Base-by-base conservation (phyloP, 2,797 vertebrate genomes). In the Gallinago stenura region DNA sequence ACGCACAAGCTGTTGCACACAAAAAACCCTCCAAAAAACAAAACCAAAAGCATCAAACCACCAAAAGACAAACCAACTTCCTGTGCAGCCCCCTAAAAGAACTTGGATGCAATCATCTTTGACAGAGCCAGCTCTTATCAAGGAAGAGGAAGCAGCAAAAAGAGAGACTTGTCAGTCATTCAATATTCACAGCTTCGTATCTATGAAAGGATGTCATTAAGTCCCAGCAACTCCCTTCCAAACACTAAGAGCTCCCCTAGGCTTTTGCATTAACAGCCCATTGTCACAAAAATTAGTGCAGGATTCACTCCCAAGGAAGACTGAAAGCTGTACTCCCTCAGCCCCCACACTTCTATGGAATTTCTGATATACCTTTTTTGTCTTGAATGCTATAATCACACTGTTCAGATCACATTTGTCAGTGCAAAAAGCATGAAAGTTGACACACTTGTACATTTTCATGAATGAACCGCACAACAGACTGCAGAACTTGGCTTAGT, bases 311-410 rank as follows among this genome's bases (percentile, higher is more conserved):
- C 43, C 46, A 66, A 75, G 15, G 45, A 61, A 61, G 69, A 19
- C 1, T 25, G 35, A 70, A 71, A 41, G 19, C 41, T 39, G 35
- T 35, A 31, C 30, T 80, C 21, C 12, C 53, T 61, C 35, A 17
- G 9, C 17, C 17, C 7, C n/a, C 0, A 1, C 13, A 12, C 21
- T 25, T n/a, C 53, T 19, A 41, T 20, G 39, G 3, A 4, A 43
- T 65, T 92, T 82, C 61, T 46, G 43, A 16, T 24, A 64, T 2
- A 71, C 4, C 10, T 2, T 83, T 80, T 64, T 6, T 33, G 20
- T 31, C 33, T 43, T 68, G 18, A 64, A 60, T 18, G 7, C 12
- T 41, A 33, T 11, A 68, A 54, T 8, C 24, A 39, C 45, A 22
- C 18, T 28, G 16, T 28, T 65, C 24, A 46, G 37, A 50, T 35